Evolutionary conservation across 2,113 vertebrate genomes (phyloP).

Genomic region (Ageneiosus marmoratus): DNA sequence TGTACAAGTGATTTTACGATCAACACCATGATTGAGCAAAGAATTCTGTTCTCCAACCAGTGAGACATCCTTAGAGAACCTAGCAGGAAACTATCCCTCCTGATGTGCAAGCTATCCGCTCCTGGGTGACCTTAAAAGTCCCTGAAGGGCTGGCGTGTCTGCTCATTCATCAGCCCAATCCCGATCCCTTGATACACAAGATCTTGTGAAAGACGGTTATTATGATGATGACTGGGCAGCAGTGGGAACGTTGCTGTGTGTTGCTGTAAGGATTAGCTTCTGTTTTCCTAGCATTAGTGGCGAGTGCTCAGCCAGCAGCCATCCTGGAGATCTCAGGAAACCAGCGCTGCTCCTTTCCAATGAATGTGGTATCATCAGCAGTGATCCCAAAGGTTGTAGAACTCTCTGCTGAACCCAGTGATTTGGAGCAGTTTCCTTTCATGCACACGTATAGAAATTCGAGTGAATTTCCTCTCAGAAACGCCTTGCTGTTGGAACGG

Average conservation of each 20-base stretch:
- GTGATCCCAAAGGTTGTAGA: constrained; percentile 23
- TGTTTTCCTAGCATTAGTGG: constrained; percentile 54
- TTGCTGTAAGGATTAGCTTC: constrained; percentile 47
- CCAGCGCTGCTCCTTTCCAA: neutral
- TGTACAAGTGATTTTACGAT: constrained; percentile 46
- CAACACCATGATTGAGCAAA: constrained; percentile 60
- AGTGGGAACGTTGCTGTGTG: constrained; percentile 29
- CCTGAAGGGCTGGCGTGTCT: constrained; percentile 5
- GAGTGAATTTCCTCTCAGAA: constrained; percentile 25
- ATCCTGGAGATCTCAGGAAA: constrained; percentile 21
- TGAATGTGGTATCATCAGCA: constrained; percentile 14
- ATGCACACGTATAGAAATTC: too few relatives aligned
- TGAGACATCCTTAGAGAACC: constrained; percentile 58
- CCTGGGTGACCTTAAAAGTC: constrained; percentile 1
- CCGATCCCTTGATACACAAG: neutral
- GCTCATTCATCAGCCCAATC: constrained; percentile 11
- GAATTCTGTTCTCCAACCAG: constrained; percentile 59
- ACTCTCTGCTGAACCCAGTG: constrained; percentile 19
- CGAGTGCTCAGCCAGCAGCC: constrained; percentile 32
- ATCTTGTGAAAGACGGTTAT: constrained; percentile 47
- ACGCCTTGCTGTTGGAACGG: constrained; percentile 1
- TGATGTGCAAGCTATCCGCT: constrained; percentile 22
- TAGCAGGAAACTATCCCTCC: constrained; percentile 53
- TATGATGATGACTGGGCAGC: constrained; percentile 49
- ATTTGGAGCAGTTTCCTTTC: neutral